A percentile compares a stretch with the other conserved stretches of the same genome.
Conservation (phyloP, 2,888 invertebrate genomes). For the Cerastis leucographa region DNA sequence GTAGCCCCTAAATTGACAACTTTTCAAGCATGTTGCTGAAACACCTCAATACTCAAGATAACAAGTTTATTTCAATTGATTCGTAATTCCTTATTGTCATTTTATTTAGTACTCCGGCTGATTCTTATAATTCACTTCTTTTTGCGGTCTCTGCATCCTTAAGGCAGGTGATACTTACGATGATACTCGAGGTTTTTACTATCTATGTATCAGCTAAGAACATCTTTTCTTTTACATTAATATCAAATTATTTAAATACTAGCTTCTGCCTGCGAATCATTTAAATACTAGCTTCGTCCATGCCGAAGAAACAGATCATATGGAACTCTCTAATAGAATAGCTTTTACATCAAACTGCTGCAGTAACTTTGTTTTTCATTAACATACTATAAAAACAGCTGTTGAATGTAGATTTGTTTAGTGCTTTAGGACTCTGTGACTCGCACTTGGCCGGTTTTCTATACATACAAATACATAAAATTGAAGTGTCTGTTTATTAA, state of each 20-base stretch:
- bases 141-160: not conserved
- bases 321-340: not conserved
- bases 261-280: not conserved
- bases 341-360: not conserved
- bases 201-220: not conserved
- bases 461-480: too few relatives aligned
- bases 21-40: not conserved
- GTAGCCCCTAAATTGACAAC: not conserved
- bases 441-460: too few relatives aligned
- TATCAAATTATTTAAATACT: constrained; percentile 20
- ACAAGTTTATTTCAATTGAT: constrained; percentile 25
- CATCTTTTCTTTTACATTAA: constrained; percentile 35
- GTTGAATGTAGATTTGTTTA: too few relatives aligned
- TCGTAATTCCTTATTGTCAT: not conserved
- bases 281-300: not conserved
- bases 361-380: too few relatives aligned
- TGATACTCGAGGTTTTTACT: constrained; percentile 18
- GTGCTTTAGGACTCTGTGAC: too few relatives aligned
- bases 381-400: too few relatives aligned
- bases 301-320: not conserved
- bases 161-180: constrained; percentile 36
- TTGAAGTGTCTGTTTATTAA: too few relatives aligned
- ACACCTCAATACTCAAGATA: constrained; percentile 8
- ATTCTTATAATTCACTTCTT: not conserved
- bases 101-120: not conserved